Evolutionary conservation across 2,888 invertebrate species (phyloP), one percentile per base, ranked within the genome.

Genomic region (Drosophila cognata): DNA sequence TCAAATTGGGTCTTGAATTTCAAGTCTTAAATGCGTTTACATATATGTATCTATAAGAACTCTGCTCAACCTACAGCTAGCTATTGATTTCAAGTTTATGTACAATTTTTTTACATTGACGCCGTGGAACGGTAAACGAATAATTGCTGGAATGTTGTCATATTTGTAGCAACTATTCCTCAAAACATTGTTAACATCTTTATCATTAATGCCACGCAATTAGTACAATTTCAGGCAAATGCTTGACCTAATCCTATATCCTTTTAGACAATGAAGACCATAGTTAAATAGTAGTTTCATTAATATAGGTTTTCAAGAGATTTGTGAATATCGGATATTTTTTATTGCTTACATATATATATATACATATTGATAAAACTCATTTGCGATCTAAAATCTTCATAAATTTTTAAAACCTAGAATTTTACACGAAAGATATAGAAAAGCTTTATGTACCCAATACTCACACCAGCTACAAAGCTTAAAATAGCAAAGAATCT

Each of bases 1-100:
- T 61, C n/a, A 52, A 21, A 41, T 29, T 21, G 8, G 10, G 35
- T 43, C 33, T 59, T n/a, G 18, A 31, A n/a, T 55, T 48, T 48
- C 53, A 46, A 11, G 29, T 28, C 55, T 29, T 0, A 38, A 48
- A 38, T 61, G 48, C 16, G 25, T 46, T 16, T 28, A 10, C 48
- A 33, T 11, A n/a, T 28, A 31, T 16, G 8, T 18, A n/a, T 33
- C n/a, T 6, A 58, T 8, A n/a, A 11, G 2, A 38, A 29, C n/a
- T 41, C 8, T 3, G 21, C 18, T 60, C 29, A 21, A 29, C n/a
- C 6, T 21, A 29, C 11, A 46, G 16, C 4, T 35, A 33, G 5
- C 18, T 46, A 25, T 11, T 21, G 16, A 28, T 18, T 7, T 31
- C 21, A 28, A 8, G 0, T 25, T 25, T 16, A 16, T 25, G 16